phyloP scores from a whole-genome alignment of 30 jellyfish, hydroid and myxozoan genomes.

The Euphysa ruthae region DNA sequence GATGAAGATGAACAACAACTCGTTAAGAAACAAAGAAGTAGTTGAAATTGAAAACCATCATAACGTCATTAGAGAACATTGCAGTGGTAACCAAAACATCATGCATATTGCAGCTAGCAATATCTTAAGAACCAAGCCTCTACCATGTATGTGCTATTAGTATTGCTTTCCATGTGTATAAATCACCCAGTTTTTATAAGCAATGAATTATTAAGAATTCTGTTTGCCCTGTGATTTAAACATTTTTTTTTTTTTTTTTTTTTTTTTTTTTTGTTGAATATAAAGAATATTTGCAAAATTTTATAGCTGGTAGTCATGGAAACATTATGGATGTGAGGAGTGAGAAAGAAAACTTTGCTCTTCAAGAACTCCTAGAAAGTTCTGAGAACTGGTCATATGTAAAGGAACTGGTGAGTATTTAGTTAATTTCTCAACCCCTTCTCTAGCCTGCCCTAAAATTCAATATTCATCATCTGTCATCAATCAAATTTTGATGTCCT shows the following conservation, averaged over 20 bases:
- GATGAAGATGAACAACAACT: background rate
- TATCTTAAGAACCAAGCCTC: slow-evolving; percentile 18
- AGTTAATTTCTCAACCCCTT: too few relatives aligned
- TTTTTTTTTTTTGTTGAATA: too few relatives aligned
- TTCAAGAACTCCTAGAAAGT: slow-evolving; percentile 26
- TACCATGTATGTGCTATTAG: too few relatives aligned
- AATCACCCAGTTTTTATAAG: too few relatives aligned
- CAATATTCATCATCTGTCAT: too few relatives aligned
- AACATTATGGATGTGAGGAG: slow-evolving; percentile 30
- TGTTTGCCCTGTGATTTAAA: too few relatives aligned
- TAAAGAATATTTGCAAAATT: too few relatives aligned
- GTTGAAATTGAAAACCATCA: background rate
- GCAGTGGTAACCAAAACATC: slow-evolving; percentile 74
- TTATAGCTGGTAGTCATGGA: slow-evolving; percentile 17
- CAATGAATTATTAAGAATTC: too few relatives aligned
- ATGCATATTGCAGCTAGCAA: slow-evolving; percentile 69
- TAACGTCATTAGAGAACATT: slow-evolving; percentile 22
- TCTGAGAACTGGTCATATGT: slow-evolving; percentile 17
- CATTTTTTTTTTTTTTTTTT: too few relatives aligned
- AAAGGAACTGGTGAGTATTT: slow-evolving; percentile 21
- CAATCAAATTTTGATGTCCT: too few relatives aligned
- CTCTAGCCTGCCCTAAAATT: too few relatives aligned
- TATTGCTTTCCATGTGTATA: too few relatives aligned
- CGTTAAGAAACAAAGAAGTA: background rate
- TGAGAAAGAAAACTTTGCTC: slow-evolving; percentile 34